Conservation (phyloP, 2,888 invertebrate species). For the Cynaeus angustus region DNA sequence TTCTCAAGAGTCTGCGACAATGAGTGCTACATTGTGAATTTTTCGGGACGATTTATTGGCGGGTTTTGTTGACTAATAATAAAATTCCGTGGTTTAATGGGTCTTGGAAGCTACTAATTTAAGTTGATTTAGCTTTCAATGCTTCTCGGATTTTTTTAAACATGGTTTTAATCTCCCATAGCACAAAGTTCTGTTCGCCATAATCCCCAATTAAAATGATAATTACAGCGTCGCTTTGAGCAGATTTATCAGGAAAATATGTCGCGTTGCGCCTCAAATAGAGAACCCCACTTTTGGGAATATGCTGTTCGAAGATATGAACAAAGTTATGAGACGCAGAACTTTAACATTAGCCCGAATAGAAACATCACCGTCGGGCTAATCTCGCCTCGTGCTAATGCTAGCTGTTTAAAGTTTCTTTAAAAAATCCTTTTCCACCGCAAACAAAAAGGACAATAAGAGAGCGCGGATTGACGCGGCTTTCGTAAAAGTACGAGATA, state of each 20-base stretch:
- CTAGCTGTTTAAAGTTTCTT: constrained; percentile 15
- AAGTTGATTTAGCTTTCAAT: too few species aligned
- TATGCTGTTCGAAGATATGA: constrained; percentile 40
- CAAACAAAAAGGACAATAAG: too few species aligned
- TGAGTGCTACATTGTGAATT: constrained; percentile 7
- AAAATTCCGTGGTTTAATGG: too few species aligned
- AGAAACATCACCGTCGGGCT: constrained; percentile 39
- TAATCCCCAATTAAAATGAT: constrained; percentile 34
- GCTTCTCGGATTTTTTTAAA: too few species aligned
- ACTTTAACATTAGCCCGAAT: constrained; percentile 45
- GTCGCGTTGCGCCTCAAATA: constrained; percentile 20
- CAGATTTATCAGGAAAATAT: constrained; percentile 21
- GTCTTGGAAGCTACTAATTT: too few species aligned
- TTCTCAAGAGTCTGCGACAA: constrained; percentile 13
- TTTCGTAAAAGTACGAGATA: constrained; percentile 14
- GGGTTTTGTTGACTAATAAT: too few species aligned
- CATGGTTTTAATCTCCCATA: not conserved
- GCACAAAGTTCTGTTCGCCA: constrained; percentile 3
- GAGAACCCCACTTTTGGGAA: constrained; percentile 34
- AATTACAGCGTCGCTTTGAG: constrained; percentile 29
- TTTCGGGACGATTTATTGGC: not conserved
- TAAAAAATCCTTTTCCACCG: not conserved
- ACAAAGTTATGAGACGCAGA: constrained; percentile 43
- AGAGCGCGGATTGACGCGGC: not conserved
- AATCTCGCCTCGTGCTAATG: constrained; percentile 36